phyloP scores from a whole-genome alignment of 2,888 invertebrate species.

The Thera obeliscata region DNA sequence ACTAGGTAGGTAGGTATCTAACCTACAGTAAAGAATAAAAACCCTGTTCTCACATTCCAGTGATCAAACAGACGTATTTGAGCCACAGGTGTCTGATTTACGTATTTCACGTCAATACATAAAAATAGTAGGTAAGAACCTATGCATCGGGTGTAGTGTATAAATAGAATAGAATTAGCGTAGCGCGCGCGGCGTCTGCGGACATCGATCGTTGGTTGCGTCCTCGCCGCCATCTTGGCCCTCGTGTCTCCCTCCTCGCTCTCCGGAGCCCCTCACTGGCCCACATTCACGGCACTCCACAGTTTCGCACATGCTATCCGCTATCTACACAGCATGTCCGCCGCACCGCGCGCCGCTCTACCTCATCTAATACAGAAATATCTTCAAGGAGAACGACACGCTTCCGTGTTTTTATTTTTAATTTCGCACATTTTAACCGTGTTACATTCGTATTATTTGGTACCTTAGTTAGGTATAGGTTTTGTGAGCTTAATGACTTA shows the following conservation, averaged over 20 bases:
- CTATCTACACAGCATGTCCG: constrained; percentile 41
- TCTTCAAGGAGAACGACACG: constrained; percentile 53
- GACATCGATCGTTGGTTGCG: constrained; percentile 83
- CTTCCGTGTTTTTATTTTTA: constrained; percentile 45
- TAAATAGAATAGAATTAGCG: constrained; percentile 81
- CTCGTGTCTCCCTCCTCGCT: constrained; percentile 77
- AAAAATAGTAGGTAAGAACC: constrained; percentile 57
- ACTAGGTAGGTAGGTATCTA: too few relatives aligned
- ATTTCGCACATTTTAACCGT: constrained; percentile 27
- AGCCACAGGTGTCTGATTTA: constrained; percentile 42
- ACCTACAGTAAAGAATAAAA: too few relatives aligned
- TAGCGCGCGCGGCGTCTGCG: constrained; percentile 75
- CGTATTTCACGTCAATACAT: constrained; percentile 58
- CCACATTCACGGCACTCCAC: constrained; percentile 81
- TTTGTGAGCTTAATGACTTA: too few relatives aligned
- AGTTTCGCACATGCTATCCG: constrained; percentile 69
- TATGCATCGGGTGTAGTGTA: constrained; percentile 61
- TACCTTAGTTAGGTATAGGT: not conserved
- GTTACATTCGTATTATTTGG: constrained; percentile 14
- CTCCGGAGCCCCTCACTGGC: constrained; percentile 77
- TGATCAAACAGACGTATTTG: constrained; percentile 19
- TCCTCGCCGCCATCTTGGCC: constrained; percentile 84
- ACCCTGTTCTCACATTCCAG: not conserved
- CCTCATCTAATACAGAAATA: constrained; percentile 50
- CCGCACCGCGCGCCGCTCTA: constrained; percentile 35